Conservation (phyloP, 2,113 vertebrate species). For the Sporophila hypoxantha region DNA sequence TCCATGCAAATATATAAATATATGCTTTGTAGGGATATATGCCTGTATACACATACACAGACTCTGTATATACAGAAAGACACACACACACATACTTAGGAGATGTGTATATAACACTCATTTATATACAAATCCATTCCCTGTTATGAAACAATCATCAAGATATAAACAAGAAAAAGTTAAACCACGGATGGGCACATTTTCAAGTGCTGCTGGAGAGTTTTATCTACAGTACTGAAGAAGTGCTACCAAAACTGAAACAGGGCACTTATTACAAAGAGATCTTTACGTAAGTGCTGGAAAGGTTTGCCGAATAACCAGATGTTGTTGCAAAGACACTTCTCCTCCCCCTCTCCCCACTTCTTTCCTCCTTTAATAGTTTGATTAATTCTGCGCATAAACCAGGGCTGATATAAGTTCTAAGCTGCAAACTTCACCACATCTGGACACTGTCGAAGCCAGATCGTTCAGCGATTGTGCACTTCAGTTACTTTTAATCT, state of each 20-base stretch:
- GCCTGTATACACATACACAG: not conserved
- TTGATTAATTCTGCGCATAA: slow-evolving; percentile 6
- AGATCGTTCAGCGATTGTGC: not conserved
- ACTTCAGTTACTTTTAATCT: slow-evolving; percentile 24
- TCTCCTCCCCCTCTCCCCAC: slow-evolving; percentile 33
- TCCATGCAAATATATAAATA: not conserved
- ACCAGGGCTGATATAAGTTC: slow-evolving; percentile 18
- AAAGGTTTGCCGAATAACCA: slow-evolving; percentile 36
- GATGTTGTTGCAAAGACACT: slow-evolving; percentile 45
- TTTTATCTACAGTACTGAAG: slow-evolving; percentile 43
- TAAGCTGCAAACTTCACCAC: slow-evolving; percentile 28
- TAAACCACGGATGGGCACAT: not conserved
- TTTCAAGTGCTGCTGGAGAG: slow-evolving; percentile 31
- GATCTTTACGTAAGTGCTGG: slow-evolving; percentile 47
- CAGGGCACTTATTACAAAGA: slow-evolving; percentile 37
- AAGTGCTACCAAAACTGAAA: slow-evolving; percentile 47
- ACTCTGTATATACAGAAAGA: slow-evolving; percentile 12
- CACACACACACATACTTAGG: slow-evolving; percentile 11
- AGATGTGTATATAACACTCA: slow-evolving; percentile 26
- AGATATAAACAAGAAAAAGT: slow-evolving; percentile 53
- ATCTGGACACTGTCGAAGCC: slow-evolving; percentile 35
- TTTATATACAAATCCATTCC: slow-evolving; percentile 45
- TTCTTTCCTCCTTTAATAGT: slow-evolving; percentile 40
- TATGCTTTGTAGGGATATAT: not conserved
- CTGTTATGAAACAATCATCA: slow-evolving; percentile 29